Conservation (phyloP, 2,888 invertebrate genomes). For the Autographa pulchrina region DNA sequence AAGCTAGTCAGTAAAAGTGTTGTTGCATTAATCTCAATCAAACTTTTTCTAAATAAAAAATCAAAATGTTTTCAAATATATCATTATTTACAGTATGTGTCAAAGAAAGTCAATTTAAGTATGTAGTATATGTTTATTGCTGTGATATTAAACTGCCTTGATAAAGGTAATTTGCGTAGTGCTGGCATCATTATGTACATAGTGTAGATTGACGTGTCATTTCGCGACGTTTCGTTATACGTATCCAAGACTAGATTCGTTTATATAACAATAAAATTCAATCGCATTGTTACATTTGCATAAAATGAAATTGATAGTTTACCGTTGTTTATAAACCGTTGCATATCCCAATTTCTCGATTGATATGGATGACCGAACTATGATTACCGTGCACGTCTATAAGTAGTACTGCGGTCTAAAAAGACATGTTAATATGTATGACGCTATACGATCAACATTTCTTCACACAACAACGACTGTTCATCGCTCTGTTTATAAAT, state of each 20-base stretch:
- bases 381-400: not conserved
- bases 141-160: not conserved
- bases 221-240: conserved; percentile 15
- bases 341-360: not conserved
- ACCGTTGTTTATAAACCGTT: not conserved
- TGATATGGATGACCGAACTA: not conserved
- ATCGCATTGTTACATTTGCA: not conserved
- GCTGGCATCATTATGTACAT: conserved; percentile 14
- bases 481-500: too few relatives aligned
- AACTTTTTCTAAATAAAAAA: too few relatives aligned
- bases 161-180: not conserved
- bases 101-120: not conserved
- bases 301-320: not conserved
- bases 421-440: too few relatives aligned
- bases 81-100: too few relatives aligned
- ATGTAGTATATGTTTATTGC: not conserved
- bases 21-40: too few relatives aligned
- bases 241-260: not conserved
- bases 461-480: too few relatives aligned
- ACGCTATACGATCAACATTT: too few relatives aligned
- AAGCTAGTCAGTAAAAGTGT: too few relatives aligned
- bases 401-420: not conserved
- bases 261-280: too few relatives aligned
- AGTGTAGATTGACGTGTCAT: conserved; percentile 25
- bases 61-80: too few relatives aligned